Percentiles rank a stretch among this genome's conserved stretches.
phyloP scores from a whole-genome alignment of 2,797 vertebrate species.

The Melanotaenia maccullochi region DNA sequence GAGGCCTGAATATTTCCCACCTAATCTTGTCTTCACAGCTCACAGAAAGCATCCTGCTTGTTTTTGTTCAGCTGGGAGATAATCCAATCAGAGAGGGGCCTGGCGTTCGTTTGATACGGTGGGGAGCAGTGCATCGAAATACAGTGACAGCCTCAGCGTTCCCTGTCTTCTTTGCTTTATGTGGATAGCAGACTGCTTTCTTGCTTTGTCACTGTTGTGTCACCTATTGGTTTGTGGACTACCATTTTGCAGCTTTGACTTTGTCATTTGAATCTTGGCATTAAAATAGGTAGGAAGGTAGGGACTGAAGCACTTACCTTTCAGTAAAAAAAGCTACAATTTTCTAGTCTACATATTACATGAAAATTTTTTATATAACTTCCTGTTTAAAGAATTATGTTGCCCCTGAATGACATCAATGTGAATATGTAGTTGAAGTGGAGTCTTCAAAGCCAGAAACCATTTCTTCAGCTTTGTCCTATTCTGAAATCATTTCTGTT shows the following conservation, averaged over 20 bases:
- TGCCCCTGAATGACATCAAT: not conserved
- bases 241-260: not conserved
- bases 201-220: constrained; percentile 31
- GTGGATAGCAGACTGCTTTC: constrained; percentile 38
- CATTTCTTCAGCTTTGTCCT: not conserved
- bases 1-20: constrained; percentile 78
- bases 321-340: not conserved
- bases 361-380: not conserved
- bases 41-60: constrained; percentile 77
- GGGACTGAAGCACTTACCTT: not conserved
- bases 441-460: not conserved
- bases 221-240: not conserved
- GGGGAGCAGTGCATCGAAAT: constrained; percentile 62
- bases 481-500: constrained; percentile 10
- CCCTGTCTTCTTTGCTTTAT: constrained; percentile 66
- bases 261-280: not conserved
- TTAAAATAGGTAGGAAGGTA: not conserved
- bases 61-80: constrained; percentile 76
- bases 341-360: too few relatives aligned
- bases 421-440: not conserved
- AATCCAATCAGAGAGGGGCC: constrained; percentile 72
- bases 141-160: constrained; percentile 61
- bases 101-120: constrained; percentile 54
- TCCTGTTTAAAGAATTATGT: not conserved
- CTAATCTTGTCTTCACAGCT: constrained; percentile 81